Conservation (phyloP, 2,888 invertebrate genomes). For the Dyspetes luteomarginatus region DNA sequence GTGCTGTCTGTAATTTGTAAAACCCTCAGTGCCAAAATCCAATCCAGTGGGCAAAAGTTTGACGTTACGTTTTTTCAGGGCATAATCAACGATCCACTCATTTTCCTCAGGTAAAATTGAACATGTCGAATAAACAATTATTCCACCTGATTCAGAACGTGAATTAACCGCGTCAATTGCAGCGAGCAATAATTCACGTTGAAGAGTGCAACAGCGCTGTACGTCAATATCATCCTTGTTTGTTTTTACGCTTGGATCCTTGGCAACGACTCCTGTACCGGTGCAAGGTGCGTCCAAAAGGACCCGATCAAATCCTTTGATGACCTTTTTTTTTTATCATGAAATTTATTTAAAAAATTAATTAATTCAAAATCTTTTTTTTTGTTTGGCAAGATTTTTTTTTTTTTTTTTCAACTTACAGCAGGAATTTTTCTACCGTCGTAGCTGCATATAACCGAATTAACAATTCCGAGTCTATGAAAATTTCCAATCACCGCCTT, state of each 20-base stretch:
- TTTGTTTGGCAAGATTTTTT: not conserved
- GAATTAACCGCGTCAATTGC: constrained; percentile 99
- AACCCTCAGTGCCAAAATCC: constrained; percentile 98
- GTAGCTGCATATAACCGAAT: constrained; percentile 94
- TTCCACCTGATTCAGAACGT: constrained; percentile 95
- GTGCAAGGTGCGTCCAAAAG: constrained; percentile 99
- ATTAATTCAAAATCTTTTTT: not conserved
- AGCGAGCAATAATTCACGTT: constrained; percentile 94
- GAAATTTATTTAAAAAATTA: constrained; percentile 18
- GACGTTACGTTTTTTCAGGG: constrained; percentile 95
- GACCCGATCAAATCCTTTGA: constrained; percentile 97
- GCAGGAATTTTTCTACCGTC: constrained; percentile 94
- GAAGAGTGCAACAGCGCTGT: constrained; percentile 95
- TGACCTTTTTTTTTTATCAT: constrained; percentile 85
- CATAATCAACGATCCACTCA: constrained; percentile 98
- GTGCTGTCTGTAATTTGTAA: constrained; percentile 92
- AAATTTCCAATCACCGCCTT: constrained; percentile 98
- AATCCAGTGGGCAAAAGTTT: constrained; percentile 97
- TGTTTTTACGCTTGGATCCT: constrained; percentile 98
- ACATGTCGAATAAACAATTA: constrained; percentile 99
- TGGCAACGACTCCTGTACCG: constrained; percentile 98
- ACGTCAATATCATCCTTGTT: constrained; percentile 95
- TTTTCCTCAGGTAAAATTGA: constrained; percentile 99
- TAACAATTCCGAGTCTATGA: constrained; percentile 97
- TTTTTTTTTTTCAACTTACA: constrained; percentile 79